phyloP scores from a whole-genome alignment of 2,797 vertebrate species.

The Otus scops region DNA sequence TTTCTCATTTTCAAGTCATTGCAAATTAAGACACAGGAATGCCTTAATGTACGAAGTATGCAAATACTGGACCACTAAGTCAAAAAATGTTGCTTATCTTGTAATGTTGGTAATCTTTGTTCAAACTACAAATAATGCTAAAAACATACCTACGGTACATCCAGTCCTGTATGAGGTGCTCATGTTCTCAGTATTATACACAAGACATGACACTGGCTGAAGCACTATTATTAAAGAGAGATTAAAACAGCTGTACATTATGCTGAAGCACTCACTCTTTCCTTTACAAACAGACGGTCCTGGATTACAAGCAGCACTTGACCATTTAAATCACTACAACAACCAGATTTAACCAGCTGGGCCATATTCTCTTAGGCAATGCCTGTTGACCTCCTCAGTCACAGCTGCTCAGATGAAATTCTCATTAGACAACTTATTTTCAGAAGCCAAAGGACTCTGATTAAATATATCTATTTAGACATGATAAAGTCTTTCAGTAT shows the following conservation, averaged over 20 bases:
- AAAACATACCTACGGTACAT: conserved; percentile 25
- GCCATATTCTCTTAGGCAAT: conserved; percentile 86
- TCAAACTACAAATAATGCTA: neutral
- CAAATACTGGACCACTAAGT: neutral
- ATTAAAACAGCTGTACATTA: conserved; percentile 98
- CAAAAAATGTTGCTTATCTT: neutral
- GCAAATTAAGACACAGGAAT: neutral
- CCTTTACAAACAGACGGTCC: conserved; percentile 88
- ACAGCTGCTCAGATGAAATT: conserved; percentile 81
- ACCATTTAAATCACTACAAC: conserved; percentile 96
- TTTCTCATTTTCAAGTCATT: neutral
- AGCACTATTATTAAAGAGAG: conserved; percentile 93
- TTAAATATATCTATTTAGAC: conserved; percentile 78
- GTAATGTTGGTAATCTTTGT: neutral
- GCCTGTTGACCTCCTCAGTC: conserved; percentile 80
- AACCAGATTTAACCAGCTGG: conserved; percentile 95
- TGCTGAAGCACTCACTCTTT: conserved; percentile 89
- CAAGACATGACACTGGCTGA: conserved; percentile 82
- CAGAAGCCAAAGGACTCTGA: conserved; percentile 77
- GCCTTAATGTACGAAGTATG: neutral
- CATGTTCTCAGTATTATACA: conserved; percentile 65
- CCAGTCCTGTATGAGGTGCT: neutral
- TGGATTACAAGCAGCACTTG: conserved; percentile 96
- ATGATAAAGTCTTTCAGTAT: conserved; percentile 63
- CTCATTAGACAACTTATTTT: conserved; percentile 82